Conservation (phyloP, 2,888 invertebrate species). For the Metallyticus violacea region DNA sequence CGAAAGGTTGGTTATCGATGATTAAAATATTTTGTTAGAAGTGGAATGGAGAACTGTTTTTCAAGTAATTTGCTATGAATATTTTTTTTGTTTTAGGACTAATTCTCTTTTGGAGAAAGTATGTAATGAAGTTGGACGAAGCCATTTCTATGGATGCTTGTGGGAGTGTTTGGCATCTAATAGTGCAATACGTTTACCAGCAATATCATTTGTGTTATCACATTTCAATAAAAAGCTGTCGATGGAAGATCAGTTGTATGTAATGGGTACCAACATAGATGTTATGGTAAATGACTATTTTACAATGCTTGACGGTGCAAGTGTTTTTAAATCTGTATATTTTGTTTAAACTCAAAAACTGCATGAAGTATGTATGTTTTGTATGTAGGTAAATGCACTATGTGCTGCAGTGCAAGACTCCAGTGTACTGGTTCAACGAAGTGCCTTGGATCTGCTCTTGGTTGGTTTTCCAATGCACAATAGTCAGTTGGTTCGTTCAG, state of each 20-base stretch:
- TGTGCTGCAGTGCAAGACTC: slow-evolving; percentile 77
- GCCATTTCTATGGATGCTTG: slow-evolving; percentile 80
- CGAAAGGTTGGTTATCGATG: slow-evolving; percentile 55
- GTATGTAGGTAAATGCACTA: slow-evolving; percentile 64
- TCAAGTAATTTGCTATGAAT: neutral
- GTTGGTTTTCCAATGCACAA: slow-evolving; percentile 83
- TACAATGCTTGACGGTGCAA: too few species aligned
- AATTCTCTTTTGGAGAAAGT: slow-evolving; percentile 65
- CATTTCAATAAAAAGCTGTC: slow-evolving; percentile 76
- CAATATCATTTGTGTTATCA: slow-evolving; percentile 72
- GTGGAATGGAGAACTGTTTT: neutral
- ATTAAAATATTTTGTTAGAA: neutral
- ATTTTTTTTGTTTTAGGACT: slow-evolving; percentile 49
- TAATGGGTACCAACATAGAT: slow-evolving; percentile 81
- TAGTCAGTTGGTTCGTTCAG: slow-evolving; percentile 62
- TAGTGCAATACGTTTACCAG: slow-evolving; percentile 76
- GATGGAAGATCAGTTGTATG: slow-evolving; percentile 77
- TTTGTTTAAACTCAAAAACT: neutral
- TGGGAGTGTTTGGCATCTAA: slow-evolving; percentile 85
- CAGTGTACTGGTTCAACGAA: slow-evolving; percentile 79
- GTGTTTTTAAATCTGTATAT: too few species aligned
- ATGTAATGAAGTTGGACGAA: slow-evolving; percentile 70
- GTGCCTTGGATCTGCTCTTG: slow-evolving; percentile 77
- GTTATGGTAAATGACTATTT: slow-evolving; percentile 61
- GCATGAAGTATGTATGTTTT: neutral